Conservation (phyloP, 1,140 invertebrate species). For the Papilio glaucus region DNA sequence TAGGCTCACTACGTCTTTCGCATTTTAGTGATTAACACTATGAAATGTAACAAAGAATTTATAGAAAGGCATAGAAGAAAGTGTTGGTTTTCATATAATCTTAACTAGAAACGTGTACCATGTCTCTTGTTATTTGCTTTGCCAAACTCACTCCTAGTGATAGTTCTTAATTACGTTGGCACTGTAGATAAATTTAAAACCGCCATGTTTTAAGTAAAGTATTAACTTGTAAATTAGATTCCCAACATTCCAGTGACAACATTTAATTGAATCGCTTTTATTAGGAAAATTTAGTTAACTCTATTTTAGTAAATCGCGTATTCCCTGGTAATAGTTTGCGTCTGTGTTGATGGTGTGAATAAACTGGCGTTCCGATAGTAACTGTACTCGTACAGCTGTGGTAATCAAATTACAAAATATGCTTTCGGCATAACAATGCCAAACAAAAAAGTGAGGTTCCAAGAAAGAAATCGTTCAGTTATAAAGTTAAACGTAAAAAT, state of each 20-base stretch:
- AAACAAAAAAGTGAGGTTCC: too few relatives aligned
- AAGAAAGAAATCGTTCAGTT: too few relatives aligned
- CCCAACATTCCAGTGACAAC: background rate
- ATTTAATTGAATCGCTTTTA: conserved; percentile 20
- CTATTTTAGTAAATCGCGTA: background rate
- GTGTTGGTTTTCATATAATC: too few relatives aligned
- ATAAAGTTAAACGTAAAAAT: too few relatives aligned
- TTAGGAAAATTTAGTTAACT: conserved; percentile 15
- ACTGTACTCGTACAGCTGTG: background rate
- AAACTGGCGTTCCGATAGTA: too few relatives aligned
- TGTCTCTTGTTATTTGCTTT: background rate
- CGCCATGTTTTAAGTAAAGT: background rate
- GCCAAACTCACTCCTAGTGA: background rate
- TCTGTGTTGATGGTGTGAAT: background rate
- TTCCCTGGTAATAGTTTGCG: background rate
- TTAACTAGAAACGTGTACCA: too few relatives aligned
- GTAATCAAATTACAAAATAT: background rate
- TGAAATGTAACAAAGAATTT: too few relatives aligned
- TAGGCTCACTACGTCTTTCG: too few relatives aligned
- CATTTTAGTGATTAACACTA: too few relatives aligned
- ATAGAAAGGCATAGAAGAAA: too few relatives aligned
- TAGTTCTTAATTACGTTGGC: background rate
- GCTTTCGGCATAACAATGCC: too few relatives aligned
- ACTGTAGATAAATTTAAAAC: background rate
- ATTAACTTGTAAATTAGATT: background rate